Base-by-base conservation (phyloP, 2,888 invertebrate species). In the Temnothorax rugatulus region DNA sequence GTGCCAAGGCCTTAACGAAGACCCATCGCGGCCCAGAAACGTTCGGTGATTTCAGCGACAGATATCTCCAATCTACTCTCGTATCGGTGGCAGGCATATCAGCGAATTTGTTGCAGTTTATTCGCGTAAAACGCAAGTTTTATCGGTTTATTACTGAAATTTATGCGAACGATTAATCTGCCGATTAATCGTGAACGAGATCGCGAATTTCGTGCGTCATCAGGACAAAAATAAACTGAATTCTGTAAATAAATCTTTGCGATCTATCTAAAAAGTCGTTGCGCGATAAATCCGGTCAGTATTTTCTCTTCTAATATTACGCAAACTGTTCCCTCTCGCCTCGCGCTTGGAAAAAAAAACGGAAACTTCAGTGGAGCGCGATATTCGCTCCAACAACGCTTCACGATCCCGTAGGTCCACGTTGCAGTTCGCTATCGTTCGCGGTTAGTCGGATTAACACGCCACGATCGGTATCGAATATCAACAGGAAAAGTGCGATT, bases 401-500 rank as follows among this genome's bases (percentile, higher is more conserved):
- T 83, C 11, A 64, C 84, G 61, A 59, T 63, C 13, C 71, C 11
- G 21, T 73, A 84, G 64, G 0, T 61, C 47, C 85, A 69, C 52
- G 84, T 91, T 89, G 84, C 86, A 85, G 87, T 84, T 88, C 84
- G 82, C 88, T 89, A 90, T 89, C 84, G 84, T 83, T 84, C 59
- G 89, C 85, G 87, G 89, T 91, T 89, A 87, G 90, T 88, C 75
- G 91, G 85, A 90, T 91, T 90, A 91, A 85, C 87, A 86, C 7
- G 34, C 34, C 34, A 34, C 75, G 66, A 81, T 84, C 85, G 79
- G 84, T 87, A 86, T 89, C 82, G 88, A 79, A 79, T 87, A 82
- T 84, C 88, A 83, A 34, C 84, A 75, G 71, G 73, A 82, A 87
- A 84, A 86, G 79, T 68, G 73, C 59, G 29, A 21, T 87, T 71